Evolutionary conservation across 2,888 invertebrate species (phyloP).

Genomic region (Terebella lapidaria): DNA sequence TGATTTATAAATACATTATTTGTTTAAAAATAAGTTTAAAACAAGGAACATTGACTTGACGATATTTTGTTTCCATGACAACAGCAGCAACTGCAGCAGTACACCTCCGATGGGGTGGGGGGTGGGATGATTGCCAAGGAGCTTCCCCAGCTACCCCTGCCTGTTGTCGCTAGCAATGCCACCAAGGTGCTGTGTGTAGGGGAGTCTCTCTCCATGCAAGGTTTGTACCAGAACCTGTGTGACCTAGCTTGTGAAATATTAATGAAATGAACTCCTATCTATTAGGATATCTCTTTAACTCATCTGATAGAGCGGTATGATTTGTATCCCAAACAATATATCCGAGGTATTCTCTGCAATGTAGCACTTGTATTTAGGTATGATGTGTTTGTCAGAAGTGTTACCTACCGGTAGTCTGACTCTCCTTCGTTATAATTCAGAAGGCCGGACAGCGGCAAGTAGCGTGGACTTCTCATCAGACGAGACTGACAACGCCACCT

Average conservation of each 20-base stretch:
- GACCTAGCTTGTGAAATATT: no score
- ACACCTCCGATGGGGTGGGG: neutral
- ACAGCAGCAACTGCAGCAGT: neutral
- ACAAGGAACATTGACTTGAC: no score
- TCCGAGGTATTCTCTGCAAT: no score
- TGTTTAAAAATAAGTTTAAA: no score
- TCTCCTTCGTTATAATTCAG: neutral
- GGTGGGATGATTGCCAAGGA: neutral
- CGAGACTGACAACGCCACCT: conserved; percentile 1
- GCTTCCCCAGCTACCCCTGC: conserved; percentile 69
- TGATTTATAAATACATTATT: no score
- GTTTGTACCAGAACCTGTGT: neutral
- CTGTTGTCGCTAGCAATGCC: conserved; percentile 65
- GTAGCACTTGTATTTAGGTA: no score
- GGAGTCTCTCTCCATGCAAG: neutral
- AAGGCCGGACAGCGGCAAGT: neutral
- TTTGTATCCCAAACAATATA: no score
- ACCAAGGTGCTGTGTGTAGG: conserved; percentile 63
- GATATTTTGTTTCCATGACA: no score
- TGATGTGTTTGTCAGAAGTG: no score
- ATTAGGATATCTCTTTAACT: neutral
- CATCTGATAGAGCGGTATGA: no score
- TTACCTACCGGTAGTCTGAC: no score
- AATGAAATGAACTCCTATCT: no score
- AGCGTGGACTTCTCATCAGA: neutral